Conservation (phyloP, 2,888 invertebrate genomes). For the Dione juno region DNA sequence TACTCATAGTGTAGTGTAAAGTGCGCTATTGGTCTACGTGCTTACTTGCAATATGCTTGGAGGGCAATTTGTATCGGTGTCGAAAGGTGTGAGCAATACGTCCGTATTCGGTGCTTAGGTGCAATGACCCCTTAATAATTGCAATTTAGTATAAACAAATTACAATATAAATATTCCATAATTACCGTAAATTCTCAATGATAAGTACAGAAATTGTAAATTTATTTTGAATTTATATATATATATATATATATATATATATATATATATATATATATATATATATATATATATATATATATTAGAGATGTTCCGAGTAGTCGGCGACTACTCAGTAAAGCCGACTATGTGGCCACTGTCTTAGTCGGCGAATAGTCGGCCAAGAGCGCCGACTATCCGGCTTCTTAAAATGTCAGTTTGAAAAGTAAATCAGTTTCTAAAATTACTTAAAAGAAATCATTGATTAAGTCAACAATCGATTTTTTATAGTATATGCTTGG, state of each 20-base stretch:
- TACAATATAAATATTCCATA: background rate
- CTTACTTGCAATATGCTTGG: conserved; percentile 39
- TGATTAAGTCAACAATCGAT: too few relatives aligned
- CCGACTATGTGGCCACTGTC: too few relatives aligned
- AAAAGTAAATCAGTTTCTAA: too few relatives aligned
- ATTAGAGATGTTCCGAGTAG: too few relatives aligned
- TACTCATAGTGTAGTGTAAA: conserved; percentile 19
- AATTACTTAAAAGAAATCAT: too few relatives aligned
- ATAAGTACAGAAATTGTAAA: background rate
- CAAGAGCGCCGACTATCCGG: too few relatives aligned
- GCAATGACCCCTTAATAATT: conserved; percentile 50
- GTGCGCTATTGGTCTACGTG: conserved; percentile 40
- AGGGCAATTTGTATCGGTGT: conserved; percentile 45
- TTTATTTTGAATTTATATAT: background rate
- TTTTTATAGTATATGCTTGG: too few relatives aligned
- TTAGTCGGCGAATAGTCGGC: too few relatives aligned
- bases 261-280: background rate
- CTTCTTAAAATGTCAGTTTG: too few relatives aligned
- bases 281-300: too few relatives aligned
- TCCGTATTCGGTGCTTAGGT: conserved; percentile 47
- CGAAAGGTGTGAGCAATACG: conserved; percentile 47
- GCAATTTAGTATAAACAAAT: conserved; percentile 43
- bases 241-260: background rate
- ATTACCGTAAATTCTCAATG: background rate
- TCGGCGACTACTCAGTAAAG: too few relatives aligned